Evolutionary conservation across 37 sponge, comb jelly and placozoan species (phyloP), one percentile per base, ranked within the genome.

Genomic region (Diacarnus erythraeanus): DNA sequence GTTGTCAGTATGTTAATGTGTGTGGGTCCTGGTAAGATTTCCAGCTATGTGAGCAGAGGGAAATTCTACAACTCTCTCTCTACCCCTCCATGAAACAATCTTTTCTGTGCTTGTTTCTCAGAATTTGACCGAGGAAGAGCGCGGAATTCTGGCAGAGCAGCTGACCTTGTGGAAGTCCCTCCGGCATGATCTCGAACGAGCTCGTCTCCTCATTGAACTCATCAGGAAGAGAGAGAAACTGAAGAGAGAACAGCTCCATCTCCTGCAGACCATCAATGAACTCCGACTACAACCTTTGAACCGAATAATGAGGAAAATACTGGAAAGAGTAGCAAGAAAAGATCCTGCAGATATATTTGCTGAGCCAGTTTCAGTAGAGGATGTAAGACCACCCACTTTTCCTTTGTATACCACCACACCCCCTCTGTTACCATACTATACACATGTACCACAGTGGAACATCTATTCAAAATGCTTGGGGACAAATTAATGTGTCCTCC

Each of bases 301-400:
- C 42, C 61, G 40, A 56, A 47, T 96, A 22, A 83, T 98, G 75
- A 83, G 71, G 72, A 80, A 82, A 33, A 76, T 89, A 2, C 70
- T 98, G 42, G 77, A 84, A 36, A 58, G 80, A 39, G 83, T 98
- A 37, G 22, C 57, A 27, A 77, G 81, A 37, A 89, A 92, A 67
- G 99, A 98, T 64, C 79, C 88, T 20, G 92, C 91, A 15, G 84
- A 91, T 69, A 90, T 98, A 42, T 98, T 98, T 79, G 92, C 93
- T 22, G 85, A 98, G 40, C 97, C 99, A 44, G 99, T 98, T 10
- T 59, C 90, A 40, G 43, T 81, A 25, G 87, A 98, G 10, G 99
- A 96, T 76, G 99, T 98, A 40, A 71, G 86, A 47, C n/a, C n/a
- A n/a, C n/a, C n/a, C n/a, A n/a, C n/a, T n/a, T n/a, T n/a, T n/a